Evolutionary conservation across 64 coral and sea anemone genomes (phyloP).

Genomic region (Actinia equina): DNA sequence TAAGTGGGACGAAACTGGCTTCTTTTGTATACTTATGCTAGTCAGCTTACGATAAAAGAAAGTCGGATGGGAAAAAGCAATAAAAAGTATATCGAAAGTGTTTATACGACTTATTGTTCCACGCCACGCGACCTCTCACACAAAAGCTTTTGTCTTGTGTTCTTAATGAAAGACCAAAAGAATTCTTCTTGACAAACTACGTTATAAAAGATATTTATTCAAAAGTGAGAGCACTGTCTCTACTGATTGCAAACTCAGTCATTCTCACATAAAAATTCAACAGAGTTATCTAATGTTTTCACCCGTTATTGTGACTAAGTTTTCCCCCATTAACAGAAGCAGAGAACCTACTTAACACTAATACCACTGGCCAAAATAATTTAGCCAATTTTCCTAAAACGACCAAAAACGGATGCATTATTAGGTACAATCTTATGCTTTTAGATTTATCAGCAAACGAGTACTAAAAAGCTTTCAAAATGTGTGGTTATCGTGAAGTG

Average conservation of each 20-base stretch:
- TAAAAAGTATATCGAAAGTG: background rate
- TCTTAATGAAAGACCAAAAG: background rate
- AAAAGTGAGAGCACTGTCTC: background rate
- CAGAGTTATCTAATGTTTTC: background rate
- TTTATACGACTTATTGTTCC: background rate
- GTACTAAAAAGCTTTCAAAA: conserved; percentile 5
- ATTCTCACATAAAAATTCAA: background rate
- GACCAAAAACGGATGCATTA: background rate
- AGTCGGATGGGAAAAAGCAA: background rate
- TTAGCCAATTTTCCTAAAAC: background rate
- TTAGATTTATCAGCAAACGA: background rate
- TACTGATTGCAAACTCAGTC: background rate
- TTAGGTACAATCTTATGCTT: background rate
- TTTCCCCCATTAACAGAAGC: background rate
- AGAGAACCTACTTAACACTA: background rate
- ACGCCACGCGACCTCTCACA: background rate
- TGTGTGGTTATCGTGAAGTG: background rate
- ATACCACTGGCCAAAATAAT: background rate
- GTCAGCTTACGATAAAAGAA: too few relatives aligned
- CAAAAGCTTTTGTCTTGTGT: background rate
- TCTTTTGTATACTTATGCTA: too few relatives aligned
- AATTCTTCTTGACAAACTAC: background rate
- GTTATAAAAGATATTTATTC: background rate
- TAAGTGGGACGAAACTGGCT: background rate
- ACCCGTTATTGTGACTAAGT: background rate